Base-by-base conservation (phyloP, 1,140 invertebrate genomes). In the Dreissena rostriformis region DNA sequence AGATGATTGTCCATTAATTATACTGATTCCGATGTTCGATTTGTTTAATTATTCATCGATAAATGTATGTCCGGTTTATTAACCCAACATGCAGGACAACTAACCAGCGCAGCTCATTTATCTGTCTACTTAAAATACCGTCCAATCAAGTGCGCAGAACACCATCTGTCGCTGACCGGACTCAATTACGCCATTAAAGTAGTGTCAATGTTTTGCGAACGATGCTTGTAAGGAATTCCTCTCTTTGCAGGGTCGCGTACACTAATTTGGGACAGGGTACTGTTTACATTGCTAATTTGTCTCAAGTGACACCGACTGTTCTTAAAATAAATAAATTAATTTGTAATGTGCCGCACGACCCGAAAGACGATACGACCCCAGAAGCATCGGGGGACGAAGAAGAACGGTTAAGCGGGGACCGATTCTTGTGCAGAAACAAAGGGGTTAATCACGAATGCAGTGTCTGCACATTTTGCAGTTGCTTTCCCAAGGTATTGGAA, bases 151-250 rank as follows among this genome's bases (percentile, higher is more conserved):
- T n/a, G 57, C 57, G 14, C 17, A 22, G 65, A 63, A 76, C 14
- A 76, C 19, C 74, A 76, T 76, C 74, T 76, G 74, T 61, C 74
- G 74, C 29, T 76, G 74, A 76, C 74, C 74, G 74, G 74, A 76
- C n/a, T n/a, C n/a, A n/a, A n/a, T n/a, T 76, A 76, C 74, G 74
- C 74, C 74, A 76, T 76, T 65, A 76, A 76, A 76, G 74, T 63
- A 76, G 74, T 65, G 17, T 57, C 29, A 65, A 19, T 61, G 39
- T 63, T 76, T 76, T 10, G 55, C 11, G 57, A 65, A 66, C 61
- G 19, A 61, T 63, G 15, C 26, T 65, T 51, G 14, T 49, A 76
- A 61, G 17, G 63, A 39, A 49, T 19, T n/a, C 49, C 28, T 76
- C 49, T 28, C 39, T 39, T 39, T 39, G 39, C 39, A 39, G 39